Conservation (phyloP, 2,797 vertebrate species). For the Cottoperca gobio region DNA sequence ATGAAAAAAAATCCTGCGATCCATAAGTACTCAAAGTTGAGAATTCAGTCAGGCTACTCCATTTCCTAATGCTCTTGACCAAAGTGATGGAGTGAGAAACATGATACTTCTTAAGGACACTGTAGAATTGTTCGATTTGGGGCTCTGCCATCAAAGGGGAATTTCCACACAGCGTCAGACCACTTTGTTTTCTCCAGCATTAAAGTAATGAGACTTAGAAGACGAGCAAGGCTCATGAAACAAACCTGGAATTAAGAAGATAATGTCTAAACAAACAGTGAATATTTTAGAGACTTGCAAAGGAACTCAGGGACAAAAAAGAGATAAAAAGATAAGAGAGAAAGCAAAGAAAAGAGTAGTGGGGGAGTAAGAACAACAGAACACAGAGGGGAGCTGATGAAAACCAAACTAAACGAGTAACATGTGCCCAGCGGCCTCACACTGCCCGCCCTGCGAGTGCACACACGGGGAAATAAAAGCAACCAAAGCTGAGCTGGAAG, state of each 20-base stretch:
- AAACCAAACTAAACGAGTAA: constrained; percentile 80
- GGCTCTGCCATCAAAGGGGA: constrained; percentile 67
- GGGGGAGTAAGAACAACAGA: constrained; percentile 74
- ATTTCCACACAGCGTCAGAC: constrained; percentile 70
- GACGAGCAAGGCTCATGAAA: constrained; percentile 62
- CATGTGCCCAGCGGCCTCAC: constrained; percentile 73
- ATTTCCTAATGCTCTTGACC: constrained; percentile 59
- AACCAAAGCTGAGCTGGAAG: constrained; percentile 52
- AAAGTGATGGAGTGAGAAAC: constrained; percentile 58
- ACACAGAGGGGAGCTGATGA: constrained; percentile 74
- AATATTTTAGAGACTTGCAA: constrained; percentile 59
- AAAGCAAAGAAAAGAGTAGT: constrained; percentile 56
- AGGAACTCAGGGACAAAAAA: constrained; percentile 59
- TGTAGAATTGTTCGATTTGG: constrained; percentile 72
- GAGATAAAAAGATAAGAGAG: constrained; percentile 70
- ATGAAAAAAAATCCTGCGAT: not conserved
- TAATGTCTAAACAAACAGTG: constrained; percentile 70
- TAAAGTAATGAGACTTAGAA: constrained; percentile 63
- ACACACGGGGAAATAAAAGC: constrained; percentile 49
- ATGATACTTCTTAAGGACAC: constrained; percentile 59
- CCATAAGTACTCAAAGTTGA: constrained; percentile 33
- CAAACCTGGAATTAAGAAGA: constrained; percentile 73
- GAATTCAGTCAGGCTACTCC: constrained; percentile 50
- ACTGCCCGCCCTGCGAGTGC: constrained; percentile 45
- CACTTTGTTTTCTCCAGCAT: constrained; percentile 60